Conservation (phyloP, 2,888 invertebrate species). For the Macrophya annulata region DNA sequence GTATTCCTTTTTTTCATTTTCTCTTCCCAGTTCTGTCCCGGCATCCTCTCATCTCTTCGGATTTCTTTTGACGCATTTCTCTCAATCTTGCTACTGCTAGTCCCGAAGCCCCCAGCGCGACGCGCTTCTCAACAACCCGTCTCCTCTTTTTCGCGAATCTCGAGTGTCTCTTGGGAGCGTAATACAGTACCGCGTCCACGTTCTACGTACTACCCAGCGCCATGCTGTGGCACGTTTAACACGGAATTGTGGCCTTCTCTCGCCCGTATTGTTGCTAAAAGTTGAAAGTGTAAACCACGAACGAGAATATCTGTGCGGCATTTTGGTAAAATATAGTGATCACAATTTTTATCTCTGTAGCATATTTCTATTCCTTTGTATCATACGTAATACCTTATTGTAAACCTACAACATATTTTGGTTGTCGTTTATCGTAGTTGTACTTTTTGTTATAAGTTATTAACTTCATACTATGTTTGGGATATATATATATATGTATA, state of each 20-base stretch:
- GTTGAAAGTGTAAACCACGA: slow-evolving; percentile 33
- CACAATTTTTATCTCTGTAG: slow-evolving; percentile 31
- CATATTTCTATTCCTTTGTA: slow-evolving; percentile 9
- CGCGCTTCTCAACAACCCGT: slow-evolving; percentile 7
- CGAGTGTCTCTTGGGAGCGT: slow-evolving; percentile 25
- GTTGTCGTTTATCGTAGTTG: slow-evolving; percentile 32
- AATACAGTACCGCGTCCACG: not conserved
- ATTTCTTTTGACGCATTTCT: slow-evolving; percentile 15
- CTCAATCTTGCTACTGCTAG: slow-evolving; percentile 11
- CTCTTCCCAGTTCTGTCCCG: not conserved
- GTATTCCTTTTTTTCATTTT: not conserved
- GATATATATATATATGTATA: not conserved
- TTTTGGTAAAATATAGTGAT: slow-evolving; percentile 41
- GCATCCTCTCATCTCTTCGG: slow-evolving; percentile 13
- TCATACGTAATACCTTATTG: slow-evolving; percentile 14
- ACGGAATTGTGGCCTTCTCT: not conserved
- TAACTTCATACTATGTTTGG: slow-evolving; percentile 21
- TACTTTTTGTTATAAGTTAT: slow-evolving; percentile 3
- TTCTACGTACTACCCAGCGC: not conserved
- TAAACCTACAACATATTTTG: not conserved
- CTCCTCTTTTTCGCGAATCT: slow-evolving; percentile 3
- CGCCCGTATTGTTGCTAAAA: slow-evolving; percentile 21
- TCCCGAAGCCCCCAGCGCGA: not conserved
- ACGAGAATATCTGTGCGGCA: slow-evolving; percentile 43
- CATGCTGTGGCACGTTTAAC: slow-evolving; percentile 5